Conservation (phyloP, 2,888 invertebrate species). For the Netelia virgata region DNA sequence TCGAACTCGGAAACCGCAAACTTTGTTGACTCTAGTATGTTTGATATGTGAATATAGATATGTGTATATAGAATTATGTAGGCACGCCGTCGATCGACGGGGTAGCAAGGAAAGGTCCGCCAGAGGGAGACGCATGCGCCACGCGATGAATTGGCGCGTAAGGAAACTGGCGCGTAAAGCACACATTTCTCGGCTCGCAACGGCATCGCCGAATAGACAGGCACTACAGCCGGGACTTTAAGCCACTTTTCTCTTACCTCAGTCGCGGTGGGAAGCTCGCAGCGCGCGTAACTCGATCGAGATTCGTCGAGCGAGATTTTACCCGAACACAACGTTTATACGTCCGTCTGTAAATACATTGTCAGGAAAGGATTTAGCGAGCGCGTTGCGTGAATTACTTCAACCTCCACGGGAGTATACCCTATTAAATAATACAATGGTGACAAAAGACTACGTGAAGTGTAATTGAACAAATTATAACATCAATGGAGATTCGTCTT, state of each 20-base stretch:
- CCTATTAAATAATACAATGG: neutral
- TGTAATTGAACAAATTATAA: neutral
- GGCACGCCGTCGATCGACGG: neutral
- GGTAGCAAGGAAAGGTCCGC: neutral
- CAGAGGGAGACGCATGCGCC: constrained; percentile 56
- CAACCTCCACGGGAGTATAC: neutral
- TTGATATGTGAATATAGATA: neutral
- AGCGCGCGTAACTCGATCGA: constrained; percentile 42
- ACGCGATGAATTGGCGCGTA: constrained; percentile 44
- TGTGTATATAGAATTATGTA: too few species aligned
- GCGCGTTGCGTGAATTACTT: neutral
- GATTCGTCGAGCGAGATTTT: neutral
- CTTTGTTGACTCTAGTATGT: constrained; percentile 3
- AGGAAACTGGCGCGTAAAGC: constrained; percentile 36
- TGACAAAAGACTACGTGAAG: constrained; percentile 1
- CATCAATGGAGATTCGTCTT: constrained; percentile 13
- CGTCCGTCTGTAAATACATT: neutral
- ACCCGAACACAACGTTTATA: neutral
- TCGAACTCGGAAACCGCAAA: neutral
- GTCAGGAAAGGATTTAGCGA: too few species aligned
- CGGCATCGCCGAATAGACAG: constrained; percentile 16
- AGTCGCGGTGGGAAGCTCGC: constrained; percentile 64
- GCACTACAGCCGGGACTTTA: neutral
- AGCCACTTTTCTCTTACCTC: constrained; percentile 49
- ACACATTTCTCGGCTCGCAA: constrained; percentile 4